phyloP scores from a whole-genome alignment of 2,888 invertebrate species.

The Drymonia ruficornis region DNA sequence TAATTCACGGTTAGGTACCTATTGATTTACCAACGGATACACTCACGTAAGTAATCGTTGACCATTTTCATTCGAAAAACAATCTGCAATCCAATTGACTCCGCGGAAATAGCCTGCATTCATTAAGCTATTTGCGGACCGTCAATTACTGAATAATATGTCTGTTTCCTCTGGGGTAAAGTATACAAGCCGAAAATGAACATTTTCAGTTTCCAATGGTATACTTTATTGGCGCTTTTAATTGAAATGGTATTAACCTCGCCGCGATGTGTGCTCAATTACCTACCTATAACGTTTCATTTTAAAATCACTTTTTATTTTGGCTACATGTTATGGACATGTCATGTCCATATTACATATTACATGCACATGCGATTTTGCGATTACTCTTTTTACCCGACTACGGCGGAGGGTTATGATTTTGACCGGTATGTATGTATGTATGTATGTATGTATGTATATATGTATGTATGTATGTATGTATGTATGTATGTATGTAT shows the following conservation, averaged over 20 bases:
- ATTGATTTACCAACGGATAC: too few relatives aligned
- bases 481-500: too few relatives aligned
- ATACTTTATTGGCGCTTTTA: background rate
- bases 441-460: too few relatives aligned
- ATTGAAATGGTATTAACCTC: slow-evolving; percentile 2
- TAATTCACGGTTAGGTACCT: too few relatives aligned
- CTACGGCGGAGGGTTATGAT: too few relatives aligned
- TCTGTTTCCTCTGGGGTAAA: slow-evolving; percentile 2
- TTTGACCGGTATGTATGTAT: too few relatives aligned
- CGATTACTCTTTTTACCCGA: too few relatives aligned
- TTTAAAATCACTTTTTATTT: background rate
- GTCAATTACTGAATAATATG: background rate
- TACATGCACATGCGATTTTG: too few relatives aligned
- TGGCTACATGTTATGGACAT: too few relatives aligned
- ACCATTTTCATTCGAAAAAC: slow-evolving; percentile 1
- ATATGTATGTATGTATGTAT: too few relatives aligned
- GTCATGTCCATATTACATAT: too few relatives aligned
- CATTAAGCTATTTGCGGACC: background rate
- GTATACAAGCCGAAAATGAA: slow-evolving; percentile 3
- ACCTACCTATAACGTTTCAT: background rate
- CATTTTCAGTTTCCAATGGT: background rate
- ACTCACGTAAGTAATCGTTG: background rate
- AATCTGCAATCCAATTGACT: background rate
- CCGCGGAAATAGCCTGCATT: background rate
- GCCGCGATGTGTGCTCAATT: background rate